A percentile compares a stretch with the other conserved stretches of the same genome.
Conservation (phyloP, 2,797 vertebrate genomes). For the Onychomys arenicola region DNA sequence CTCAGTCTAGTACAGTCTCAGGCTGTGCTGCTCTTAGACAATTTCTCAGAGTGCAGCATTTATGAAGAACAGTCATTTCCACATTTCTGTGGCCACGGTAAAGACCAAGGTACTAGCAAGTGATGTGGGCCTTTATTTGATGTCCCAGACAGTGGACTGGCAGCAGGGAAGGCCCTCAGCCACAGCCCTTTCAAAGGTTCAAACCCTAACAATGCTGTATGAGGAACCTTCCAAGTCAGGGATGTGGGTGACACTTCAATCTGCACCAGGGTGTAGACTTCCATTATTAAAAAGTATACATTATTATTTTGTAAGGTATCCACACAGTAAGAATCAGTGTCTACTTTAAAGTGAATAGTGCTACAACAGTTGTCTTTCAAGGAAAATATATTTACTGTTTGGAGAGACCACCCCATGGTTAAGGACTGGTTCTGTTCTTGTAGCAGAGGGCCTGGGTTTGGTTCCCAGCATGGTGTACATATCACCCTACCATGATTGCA, state of each 20-base stretch:
- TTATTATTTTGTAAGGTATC: not conserved
- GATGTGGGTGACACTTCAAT: not conserved
- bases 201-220: not conserved
- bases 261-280: not conserved
- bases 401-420: not conserved
- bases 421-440: not conserved
- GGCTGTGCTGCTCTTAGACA: not conserved
- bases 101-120: not conserved
- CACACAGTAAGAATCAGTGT: not conserved
- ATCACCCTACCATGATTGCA: not conserved
- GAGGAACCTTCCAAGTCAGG: not conserved
- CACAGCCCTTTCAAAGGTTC: not conserved
- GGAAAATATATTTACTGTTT: not conserved
- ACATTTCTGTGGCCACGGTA: not conserved
- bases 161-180: not conserved
- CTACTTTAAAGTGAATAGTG: conserved; percentile 1
- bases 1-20: not conserved
- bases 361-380: conserved; percentile 20
- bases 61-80: not conserved
- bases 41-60: not conserved
- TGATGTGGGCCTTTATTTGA: not conserved
- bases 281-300: not conserved
- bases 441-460: not conserved
- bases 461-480: not conserved
- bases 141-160: not conserved